Evolutionary conservation across 1,140 invertebrate species (phyloP).

Genomic region (Frieseomelitta varia): DNA sequence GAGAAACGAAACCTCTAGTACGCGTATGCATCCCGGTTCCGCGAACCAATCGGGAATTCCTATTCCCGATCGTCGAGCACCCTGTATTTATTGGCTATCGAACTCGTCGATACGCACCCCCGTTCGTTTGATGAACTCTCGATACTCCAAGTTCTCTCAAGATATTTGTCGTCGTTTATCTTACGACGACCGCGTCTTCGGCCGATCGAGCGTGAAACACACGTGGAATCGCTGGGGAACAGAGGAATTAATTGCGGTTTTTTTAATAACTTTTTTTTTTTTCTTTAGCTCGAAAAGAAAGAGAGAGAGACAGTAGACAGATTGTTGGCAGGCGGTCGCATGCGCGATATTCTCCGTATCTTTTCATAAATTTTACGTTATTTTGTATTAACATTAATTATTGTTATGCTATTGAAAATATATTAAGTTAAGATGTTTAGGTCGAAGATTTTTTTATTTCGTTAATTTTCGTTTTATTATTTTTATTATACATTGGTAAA

Average conservation of each 20-base stretch:
- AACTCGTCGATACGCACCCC: slow-evolving; percentile 40
- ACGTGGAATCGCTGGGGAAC: neutral
- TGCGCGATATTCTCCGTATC: neutral
- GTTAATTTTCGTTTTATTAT: neutral
- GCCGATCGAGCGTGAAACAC: neutral
- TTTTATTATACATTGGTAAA: neutral
- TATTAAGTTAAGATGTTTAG: neutral
- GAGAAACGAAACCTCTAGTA: slow-evolving; percentile 69
- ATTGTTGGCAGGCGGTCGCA: neutral
- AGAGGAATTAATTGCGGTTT: neutral
- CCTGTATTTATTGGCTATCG: slow-evolving; percentile 54
- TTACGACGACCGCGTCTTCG: neutral
- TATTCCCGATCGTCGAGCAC: slow-evolving; percentile 72
- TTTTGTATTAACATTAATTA: neutral
- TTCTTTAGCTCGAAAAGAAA: neutral
- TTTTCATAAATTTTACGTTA: neutral
- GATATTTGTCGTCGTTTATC: slow-evolving; percentile 34
- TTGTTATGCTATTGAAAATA: neutral
- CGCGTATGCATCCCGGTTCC: slow-evolving; percentile 72
- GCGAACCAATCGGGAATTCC: slow-evolving; percentile 79
- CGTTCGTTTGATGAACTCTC: slow-evolving; percentile 39
- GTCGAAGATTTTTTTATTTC: neutral
- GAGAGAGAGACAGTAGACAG: neutral
- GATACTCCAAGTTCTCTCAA: slow-evolving; percentile 49
- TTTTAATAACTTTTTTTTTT: slow-evolving; percentile 3